phyloP scores from a whole-genome alignment of 1,140 invertebrate species.

The Wiebesia pumilae region DNA sequence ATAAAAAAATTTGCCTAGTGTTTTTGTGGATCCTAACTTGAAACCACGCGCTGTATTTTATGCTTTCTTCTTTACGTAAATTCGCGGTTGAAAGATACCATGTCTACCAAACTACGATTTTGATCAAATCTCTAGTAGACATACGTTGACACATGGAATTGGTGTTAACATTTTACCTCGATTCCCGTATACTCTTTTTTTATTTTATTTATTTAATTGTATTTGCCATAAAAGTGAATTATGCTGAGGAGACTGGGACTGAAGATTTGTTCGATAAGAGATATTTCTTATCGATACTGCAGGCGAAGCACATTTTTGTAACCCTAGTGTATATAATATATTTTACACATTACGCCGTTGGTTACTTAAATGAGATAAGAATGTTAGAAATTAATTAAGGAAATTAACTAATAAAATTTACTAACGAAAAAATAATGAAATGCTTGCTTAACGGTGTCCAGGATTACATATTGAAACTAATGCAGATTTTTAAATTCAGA shows the following conservation, averaged over 20 bases:
- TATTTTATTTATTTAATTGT: constrained; percentile 6
- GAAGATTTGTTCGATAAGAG: neutral
- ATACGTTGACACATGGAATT: neutral
- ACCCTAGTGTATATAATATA: neutral
- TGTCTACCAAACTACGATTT: neutral
- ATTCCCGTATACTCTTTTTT: neutral
- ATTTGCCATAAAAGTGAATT: neutral
- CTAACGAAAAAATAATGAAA: too few relatives aligned
- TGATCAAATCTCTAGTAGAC: neutral
- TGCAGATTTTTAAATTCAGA: too few relatives aligned
- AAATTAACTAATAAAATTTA: too few relatives aligned
- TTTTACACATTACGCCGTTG: neutral
- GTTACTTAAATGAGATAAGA: neutral
- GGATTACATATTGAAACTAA: too few relatives aligned
- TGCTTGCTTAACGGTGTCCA: too few relatives aligned
- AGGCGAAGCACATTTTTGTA: neutral
- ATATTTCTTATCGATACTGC: neutral
- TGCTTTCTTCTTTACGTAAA: neutral
- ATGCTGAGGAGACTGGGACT: neutral
- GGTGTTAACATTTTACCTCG: neutral
- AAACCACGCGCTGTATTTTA: constrained; percentile 56
- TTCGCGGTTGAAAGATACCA: neutral
- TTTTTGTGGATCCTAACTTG: constrained; percentile 52
- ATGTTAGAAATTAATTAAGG: too few relatives aligned
- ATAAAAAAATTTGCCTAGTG: neutral